Percentiles rank a stretch among this genome's conserved stretches.
phyloP scores from a whole-genome alignment of 1,140 invertebrate species.

The Drosophila chauvacae region DNA sequence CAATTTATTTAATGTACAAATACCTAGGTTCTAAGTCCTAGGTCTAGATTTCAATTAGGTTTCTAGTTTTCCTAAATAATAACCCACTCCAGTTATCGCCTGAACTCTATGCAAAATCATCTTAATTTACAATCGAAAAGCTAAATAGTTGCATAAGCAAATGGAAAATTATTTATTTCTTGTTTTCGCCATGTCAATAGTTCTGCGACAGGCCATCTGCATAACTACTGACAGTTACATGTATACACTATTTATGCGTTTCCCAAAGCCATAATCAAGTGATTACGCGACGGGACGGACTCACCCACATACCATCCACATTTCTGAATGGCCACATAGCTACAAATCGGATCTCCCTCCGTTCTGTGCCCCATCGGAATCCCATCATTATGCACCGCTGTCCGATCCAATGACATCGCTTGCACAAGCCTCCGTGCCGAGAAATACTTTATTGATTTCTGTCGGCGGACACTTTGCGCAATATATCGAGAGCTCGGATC shows the following conservation, averaged over 20 bases:
- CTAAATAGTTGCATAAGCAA: conserved; percentile 32
- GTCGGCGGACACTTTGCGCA: conserved; percentile 50
- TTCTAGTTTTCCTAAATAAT: no score
- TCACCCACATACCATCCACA: conserved; percentile 31
- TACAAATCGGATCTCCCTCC: neutral
- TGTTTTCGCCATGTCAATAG: conserved; percentile 19
- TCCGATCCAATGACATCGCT: conserved; percentile 44
- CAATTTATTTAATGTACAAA: no score
- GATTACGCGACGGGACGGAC: conserved; percentile 14
- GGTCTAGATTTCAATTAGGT: neutral
- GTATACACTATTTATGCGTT: conserved; percentile 29
- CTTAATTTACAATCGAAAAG: neutral
- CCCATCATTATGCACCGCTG: conserved; percentile 50
- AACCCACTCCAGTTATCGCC: no score
- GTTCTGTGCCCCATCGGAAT: conserved; percentile 44
- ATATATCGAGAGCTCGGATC: conserved; percentile 38
- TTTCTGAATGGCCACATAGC: conserved; percentile 6
- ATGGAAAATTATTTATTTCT: conserved; percentile 25
- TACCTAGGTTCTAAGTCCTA: no score
- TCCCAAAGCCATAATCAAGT: conserved; percentile 33
- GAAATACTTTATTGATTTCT: conserved; percentile 62
- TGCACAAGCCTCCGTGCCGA: conserved; percentile 32
- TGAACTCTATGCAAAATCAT: neutral
- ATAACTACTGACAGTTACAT: conserved; percentile 18
- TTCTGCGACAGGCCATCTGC: conserved; percentile 19